Base-by-base conservation (phyloP, 2,113 vertebrate species). In the Numida meleagris region DNA sequence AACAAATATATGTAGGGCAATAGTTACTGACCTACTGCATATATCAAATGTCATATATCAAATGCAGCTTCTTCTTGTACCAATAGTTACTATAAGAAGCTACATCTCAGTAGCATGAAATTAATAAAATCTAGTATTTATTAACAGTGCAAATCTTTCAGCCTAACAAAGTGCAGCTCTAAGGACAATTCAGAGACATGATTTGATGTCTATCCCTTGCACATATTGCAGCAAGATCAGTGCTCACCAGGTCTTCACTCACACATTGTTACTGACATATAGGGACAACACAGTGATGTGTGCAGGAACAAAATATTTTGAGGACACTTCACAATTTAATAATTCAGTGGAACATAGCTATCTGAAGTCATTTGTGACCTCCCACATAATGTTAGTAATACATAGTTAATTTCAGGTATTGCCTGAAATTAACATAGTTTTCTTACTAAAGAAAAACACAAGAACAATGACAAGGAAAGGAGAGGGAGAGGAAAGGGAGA, bases 311-410 rank as follows among this genome's bases (percentile, higher is more conserved):
- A 62, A 93, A 92, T 81, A 94, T 63, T 95, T 73, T 75, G 53
- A 94, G 67, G 38, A 58, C 36, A 66, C 46, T 66, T 95, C 58
- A 72, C 42, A 91, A 76, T 96, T 96, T 96, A 88, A 96, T 94
- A 89, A 93, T 3, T 31, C 43, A 55, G 45, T 76, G 42, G 25
- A 76, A 31, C 83, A 82, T 36, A 58, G 66, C 66, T 89, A 72
- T 71, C 31, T 14, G 42, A 51, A 89, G 76, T 70, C 6, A 78
- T 71, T 70, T 91, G 25, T 91, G 71, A 93, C 46, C 33, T 92
- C 27, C 24, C 66, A 14, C 15, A 43, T 63, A 45, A 89, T 81
- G 40, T 61, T 87, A 88, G n/a, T 7, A 89, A 82, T 31, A 79
- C 7, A 86, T 14, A 84, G 74, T 70, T 83, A 86, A 88, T 50